Evolutionary conservation across 1,140 invertebrate genomes (phyloP).

Genomic region (Pseudoatta argentina): DNA sequence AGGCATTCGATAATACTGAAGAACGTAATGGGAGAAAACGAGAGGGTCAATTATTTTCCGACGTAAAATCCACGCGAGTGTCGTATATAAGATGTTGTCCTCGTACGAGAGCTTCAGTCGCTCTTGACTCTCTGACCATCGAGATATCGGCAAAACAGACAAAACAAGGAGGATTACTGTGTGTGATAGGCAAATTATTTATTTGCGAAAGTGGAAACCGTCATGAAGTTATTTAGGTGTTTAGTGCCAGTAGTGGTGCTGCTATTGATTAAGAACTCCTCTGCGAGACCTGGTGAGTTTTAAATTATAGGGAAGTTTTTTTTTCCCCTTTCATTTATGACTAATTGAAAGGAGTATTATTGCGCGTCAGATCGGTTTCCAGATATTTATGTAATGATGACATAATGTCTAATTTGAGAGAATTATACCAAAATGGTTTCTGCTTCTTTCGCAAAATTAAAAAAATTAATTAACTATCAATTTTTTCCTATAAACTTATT

Average conservation of each 20-base stretch:
- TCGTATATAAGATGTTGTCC: constrained; percentile 81
- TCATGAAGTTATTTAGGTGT: constrained; percentile 76
- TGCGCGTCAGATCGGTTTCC: neutral
- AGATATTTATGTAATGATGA: constrained; percentile 27
- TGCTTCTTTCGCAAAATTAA: neutral
- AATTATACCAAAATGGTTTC: neutral
- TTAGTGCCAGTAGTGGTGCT: constrained; percentile 77
- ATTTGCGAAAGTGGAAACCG: constrained; percentile 22
- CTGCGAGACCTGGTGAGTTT: constrained; percentile 75
- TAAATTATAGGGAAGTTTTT: neutral
- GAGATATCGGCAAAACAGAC: constrained; percentile 19
- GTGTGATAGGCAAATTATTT: neutral
- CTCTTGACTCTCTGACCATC: constrained; percentile 73
- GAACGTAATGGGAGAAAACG: neutral
- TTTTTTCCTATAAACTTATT: neutral
- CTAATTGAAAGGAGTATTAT: neutral
- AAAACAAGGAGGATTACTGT: constrained; percentile 16
- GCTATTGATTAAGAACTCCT: constrained; percentile 63
- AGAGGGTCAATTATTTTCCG: constrained; percentile 71
- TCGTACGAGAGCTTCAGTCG: constrained; percentile 75
- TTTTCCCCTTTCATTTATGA: neutral
- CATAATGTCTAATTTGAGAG: neutral
- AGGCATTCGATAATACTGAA: neutral
- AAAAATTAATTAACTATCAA: too few species aligned
- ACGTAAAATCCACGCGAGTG: constrained; percentile 63